A percentile compares a stretch with the other conserved stretches of the same genome.
phyloP scores from a whole-genome alignment of 2,113 vertebrate genomes.

The Amphiprion percula region DNA sequence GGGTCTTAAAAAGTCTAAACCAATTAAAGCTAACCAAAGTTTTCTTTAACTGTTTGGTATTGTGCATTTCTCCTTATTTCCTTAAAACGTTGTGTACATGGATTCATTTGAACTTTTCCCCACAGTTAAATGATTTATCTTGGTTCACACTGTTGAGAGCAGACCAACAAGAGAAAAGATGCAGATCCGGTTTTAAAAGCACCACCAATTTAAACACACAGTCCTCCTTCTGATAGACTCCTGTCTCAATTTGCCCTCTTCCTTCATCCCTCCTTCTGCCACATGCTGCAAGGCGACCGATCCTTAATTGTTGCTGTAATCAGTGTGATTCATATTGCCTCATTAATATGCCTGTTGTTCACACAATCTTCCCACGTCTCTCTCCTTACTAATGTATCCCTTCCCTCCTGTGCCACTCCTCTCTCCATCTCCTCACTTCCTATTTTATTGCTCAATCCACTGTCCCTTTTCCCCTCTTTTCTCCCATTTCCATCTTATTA shows the following conservation, averaged over 20 bases:
- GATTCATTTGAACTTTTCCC: not conserved
- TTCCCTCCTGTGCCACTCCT: slow-evolving; percentile 44
- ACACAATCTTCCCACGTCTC: slow-evolving; percentile 74
- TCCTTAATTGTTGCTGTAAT: slow-evolving; percentile 84
- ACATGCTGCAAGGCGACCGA: slow-evolving; percentile 69
- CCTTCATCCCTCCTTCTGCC: slow-evolving; percentile 60
- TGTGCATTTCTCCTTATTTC: not conserved
- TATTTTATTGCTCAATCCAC: slow-evolving; percentile 57
- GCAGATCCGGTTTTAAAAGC: slow-evolving; percentile 21
- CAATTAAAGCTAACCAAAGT: not conserved
- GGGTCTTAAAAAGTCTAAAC: not conserved
- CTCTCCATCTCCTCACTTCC: slow-evolving; percentile 47
- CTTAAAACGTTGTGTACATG: not conserved
- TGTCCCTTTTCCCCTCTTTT: slow-evolving; percentile 59
- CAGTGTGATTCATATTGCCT: slow-evolving; percentile 84
- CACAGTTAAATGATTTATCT: not conserved
- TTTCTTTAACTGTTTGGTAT: not conserved
- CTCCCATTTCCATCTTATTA: slow-evolving; percentile 75
- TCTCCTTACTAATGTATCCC: slow-evolving; percentile 63
- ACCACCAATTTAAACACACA: slow-evolving; percentile 11
- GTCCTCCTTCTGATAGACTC: slow-evolving; percentile 34
- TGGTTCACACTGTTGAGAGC: no score
- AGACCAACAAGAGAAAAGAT: not conserved
- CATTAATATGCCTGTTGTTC: slow-evolving; percentile 86
- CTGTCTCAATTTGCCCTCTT: slow-evolving; percentile 43